Percentiles rank a stretch among this genome's conserved stretches.
Conservation (phyloP, 2,797 vertebrate species). For the Potorous gilbertii region DNA sequence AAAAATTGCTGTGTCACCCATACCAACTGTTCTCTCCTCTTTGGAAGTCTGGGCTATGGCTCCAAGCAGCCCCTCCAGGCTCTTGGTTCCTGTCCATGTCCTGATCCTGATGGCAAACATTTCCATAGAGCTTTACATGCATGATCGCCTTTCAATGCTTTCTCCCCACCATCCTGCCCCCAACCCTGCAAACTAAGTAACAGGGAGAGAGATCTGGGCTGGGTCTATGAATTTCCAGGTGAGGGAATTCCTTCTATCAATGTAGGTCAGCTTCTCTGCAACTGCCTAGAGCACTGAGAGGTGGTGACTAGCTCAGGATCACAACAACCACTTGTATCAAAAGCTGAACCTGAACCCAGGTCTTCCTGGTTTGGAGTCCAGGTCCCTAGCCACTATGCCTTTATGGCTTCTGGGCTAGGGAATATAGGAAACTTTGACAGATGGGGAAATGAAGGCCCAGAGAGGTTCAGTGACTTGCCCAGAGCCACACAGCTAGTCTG, state of each 20-base stretch:
- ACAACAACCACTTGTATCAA: background rate
- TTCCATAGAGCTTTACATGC: background rate
- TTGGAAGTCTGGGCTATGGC: constrained; percentile 20
- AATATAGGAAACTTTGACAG: background rate
- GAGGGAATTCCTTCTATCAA: background rate
- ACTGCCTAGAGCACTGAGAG: background rate
- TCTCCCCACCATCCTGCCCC: background rate
- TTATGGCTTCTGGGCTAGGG: background rate
- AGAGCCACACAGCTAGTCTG: background rate
- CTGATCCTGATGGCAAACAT: background rate
- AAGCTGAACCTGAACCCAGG: background rate
- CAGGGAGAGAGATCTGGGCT: background rate
- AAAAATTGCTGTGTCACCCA: background rate
- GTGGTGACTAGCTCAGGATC: too few species aligned
- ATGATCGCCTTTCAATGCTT: background rate
- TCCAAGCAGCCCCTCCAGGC: background rate
- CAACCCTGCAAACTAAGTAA: background rate
- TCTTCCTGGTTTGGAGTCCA: too few species aligned
- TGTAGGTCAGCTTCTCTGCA: background rate
- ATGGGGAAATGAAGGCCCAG: background rate
- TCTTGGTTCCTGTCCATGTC: background rate
- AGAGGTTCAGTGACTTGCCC: background rate
- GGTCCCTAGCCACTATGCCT: background rate
- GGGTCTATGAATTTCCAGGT: background rate
- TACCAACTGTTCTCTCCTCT: background rate